Evolutionary conservation across 2,888 invertebrate genomes (phyloP).

Genomic region (Morpho achilles): DNA sequence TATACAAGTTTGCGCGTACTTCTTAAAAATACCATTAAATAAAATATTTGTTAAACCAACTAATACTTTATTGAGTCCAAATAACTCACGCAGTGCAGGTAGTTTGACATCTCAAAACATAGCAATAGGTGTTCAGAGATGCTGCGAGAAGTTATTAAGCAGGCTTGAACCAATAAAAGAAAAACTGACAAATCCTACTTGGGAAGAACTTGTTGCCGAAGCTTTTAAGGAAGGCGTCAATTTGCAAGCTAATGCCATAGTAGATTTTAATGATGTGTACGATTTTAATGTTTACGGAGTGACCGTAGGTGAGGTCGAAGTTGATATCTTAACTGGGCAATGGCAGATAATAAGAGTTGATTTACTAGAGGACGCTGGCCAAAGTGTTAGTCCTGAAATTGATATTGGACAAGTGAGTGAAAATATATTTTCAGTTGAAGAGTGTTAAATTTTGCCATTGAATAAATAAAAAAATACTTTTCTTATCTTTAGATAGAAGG

Average conservation of each 20-base stretch:
- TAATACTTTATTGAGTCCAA: conserved; percentile 80
- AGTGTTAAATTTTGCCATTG: too few species aligned
- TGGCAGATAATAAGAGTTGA: conserved; percentile 1
- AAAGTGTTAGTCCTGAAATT: neutral
- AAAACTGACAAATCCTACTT: conserved; percentile 67
- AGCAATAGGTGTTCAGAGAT: conserved; percentile 39
- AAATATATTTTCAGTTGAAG: too few species aligned
- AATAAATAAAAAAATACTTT: too few species aligned
- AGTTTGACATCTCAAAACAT: conserved; percentile 63
- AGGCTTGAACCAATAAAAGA: conserved; percentile 59
- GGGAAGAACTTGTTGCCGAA: conserved; percentile 74
- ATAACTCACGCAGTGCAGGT: conserved; percentile 82
- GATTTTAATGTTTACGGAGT: conserved; percentile 80
- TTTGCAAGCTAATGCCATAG: conserved; percentile 72
- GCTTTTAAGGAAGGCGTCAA: conserved; percentile 71
- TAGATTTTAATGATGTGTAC: conserved; percentile 56
- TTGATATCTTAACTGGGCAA: conserved; percentile 88
- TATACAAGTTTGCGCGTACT: conserved; percentile 82
- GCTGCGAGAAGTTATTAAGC: conserved; percentile 39
- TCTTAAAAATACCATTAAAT: conserved; percentile 81
- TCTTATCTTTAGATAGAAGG: conserved; percentile 9
- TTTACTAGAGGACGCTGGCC: conserved; percentile 1
- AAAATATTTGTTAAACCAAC: conserved; percentile 82
- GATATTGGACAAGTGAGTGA: conserved; percentile 2
- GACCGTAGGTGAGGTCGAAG: conserved; percentile 82